Percentiles rank a stretch among this genome's conserved stretches.
Conservation (phyloP, 1,140 invertebrate species). For the Tetraneura akinire region DNA sequence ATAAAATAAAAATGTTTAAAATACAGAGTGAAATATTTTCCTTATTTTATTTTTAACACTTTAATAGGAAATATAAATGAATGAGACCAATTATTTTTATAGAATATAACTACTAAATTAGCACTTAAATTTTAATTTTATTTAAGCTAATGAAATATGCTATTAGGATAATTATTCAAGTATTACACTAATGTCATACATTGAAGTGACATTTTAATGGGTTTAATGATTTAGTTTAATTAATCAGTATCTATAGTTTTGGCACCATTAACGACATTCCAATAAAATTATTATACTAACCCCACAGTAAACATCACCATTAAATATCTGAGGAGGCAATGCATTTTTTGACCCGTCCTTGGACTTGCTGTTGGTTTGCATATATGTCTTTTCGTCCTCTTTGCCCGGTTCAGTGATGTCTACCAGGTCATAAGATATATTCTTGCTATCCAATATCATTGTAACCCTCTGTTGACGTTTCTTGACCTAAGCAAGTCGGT, state of each 20-base stretch:
- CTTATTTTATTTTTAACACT: not conserved
- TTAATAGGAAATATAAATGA: too few relatives aligned
- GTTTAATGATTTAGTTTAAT: too few relatives aligned
- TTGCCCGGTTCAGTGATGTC: conserved; percentile 91
- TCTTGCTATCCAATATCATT: conserved; percentile 89
- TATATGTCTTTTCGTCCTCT: conserved; percentile 86
- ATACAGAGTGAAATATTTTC: not conserved
- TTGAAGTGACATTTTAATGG: too few relatives aligned
- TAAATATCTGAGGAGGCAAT: conserved; percentile 91
- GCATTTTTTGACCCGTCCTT: conserved; percentile 69
- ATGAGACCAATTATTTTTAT: too few relatives aligned
- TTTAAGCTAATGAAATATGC: too few relatives aligned
- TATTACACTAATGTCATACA: not conserved
- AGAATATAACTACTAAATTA: not conserved
- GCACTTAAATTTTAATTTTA: too few relatives aligned
- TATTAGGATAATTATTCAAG: too few relatives aligned
- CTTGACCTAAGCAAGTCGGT: conserved; percentile 72
- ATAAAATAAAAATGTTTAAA: not conserved
- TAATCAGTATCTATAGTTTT: not conserved
- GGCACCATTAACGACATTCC: conserved; percentile 33
- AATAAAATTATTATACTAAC: conserved; percentile 63
- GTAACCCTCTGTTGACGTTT: conserved; percentile 88
- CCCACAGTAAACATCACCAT: conserved; percentile 88
- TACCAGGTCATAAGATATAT: conserved; percentile 81
- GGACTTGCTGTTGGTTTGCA: conserved; percentile 84